phyloP scores from a whole-genome alignment of 2,888 invertebrate species.

The Philereme transversata region DNA sequence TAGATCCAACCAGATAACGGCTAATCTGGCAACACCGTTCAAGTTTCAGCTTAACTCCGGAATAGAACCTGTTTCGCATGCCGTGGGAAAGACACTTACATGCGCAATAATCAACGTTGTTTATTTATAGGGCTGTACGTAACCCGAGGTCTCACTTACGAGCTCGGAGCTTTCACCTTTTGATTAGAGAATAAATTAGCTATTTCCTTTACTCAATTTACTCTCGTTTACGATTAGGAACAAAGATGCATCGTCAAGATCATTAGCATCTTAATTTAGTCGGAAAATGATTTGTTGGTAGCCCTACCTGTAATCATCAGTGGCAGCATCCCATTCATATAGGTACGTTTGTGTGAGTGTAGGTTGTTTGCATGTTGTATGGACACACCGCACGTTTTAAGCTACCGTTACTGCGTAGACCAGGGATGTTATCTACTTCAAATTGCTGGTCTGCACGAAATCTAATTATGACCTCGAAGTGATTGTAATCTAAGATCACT shows the following conservation, averaged over 20 bases:
- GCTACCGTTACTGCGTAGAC: conserved; percentile 64
- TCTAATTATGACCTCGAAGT: conserved; percentile 56
- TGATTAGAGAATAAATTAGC: conserved; percentile 39
- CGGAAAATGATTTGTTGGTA: conserved; percentile 44
- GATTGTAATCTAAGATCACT: conserved; percentile 52
- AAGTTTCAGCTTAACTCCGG: conserved; percentile 76
- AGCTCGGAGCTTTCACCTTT: conserved; percentile 54
- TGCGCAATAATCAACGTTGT: conserved; percentile 72
- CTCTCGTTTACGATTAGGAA: conserved; percentile 33
- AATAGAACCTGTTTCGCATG: conserved; percentile 76
- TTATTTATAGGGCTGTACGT: conserved; percentile 70
- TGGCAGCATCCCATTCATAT: conserved; percentile 75
- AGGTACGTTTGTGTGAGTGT: conserved; percentile 41
- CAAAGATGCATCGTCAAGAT: conserved; percentile 30
- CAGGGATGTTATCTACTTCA: conserved; percentile 54
- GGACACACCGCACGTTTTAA: conserved; percentile 51
- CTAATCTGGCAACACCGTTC: conserved; percentile 34
- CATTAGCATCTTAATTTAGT: conserved; percentile 34
- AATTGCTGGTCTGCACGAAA: conserved; percentile 44
- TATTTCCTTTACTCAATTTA: conserved; percentile 35
- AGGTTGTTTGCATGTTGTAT: conserved; percentile 41
- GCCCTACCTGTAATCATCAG: conserved; percentile 62
- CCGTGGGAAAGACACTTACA: conserved; percentile 79
- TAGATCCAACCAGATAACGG: neutral
- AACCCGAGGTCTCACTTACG: conserved; percentile 39